A percentile compares a stretch with the other conserved stretches of the same genome.
Conservation (phyloP, 2,888 invertebrate genomes). For the Lepidochitona cinerea region DNA sequence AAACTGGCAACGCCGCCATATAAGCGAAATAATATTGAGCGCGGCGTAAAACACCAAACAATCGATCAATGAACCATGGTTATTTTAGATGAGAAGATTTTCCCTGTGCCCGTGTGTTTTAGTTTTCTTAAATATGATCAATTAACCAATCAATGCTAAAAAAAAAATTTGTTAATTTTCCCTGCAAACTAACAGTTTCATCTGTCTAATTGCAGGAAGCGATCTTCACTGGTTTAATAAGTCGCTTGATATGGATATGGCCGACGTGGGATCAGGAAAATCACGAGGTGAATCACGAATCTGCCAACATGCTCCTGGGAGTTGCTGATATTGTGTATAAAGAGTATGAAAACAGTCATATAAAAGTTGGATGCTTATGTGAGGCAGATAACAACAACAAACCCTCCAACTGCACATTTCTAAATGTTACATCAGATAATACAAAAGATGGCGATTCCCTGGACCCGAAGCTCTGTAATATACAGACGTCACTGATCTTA, state of each 20-base stretch:
- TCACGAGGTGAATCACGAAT: background rate
- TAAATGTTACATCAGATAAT: background rate
- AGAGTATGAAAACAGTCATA: background rate
- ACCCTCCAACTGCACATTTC: background rate
- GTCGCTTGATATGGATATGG: conserved; percentile 59
- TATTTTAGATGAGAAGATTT: no score
- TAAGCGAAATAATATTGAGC: no score
- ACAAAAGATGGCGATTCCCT: background rate
- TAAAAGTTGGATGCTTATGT: background rate
- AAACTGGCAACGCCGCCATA: no score
- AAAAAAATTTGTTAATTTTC: no score
- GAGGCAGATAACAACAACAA: background rate
- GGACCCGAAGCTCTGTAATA: conserved; percentile 29
- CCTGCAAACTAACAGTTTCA: no score
- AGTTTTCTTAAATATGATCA: no score
- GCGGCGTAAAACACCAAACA: no score
- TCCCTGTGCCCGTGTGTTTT: no score
- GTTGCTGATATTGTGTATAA: background rate
- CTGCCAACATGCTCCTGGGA: background rate
- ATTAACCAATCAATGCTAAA: no score
- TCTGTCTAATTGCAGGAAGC: conserved; percentile 53
- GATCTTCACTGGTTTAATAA: conserved; percentile 46
- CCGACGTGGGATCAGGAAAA: conserved; percentile 47
- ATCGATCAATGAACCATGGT: no score
- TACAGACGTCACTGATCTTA: conserved; percentile 31